A percentile compares a stretch with the other conserved stretches of the same genome.
These are phyloP conservation scores for Drosophila mettleri DNA, from an alignment of 2,888 invertebrate species.

Conservation along the genomic window DNA sequence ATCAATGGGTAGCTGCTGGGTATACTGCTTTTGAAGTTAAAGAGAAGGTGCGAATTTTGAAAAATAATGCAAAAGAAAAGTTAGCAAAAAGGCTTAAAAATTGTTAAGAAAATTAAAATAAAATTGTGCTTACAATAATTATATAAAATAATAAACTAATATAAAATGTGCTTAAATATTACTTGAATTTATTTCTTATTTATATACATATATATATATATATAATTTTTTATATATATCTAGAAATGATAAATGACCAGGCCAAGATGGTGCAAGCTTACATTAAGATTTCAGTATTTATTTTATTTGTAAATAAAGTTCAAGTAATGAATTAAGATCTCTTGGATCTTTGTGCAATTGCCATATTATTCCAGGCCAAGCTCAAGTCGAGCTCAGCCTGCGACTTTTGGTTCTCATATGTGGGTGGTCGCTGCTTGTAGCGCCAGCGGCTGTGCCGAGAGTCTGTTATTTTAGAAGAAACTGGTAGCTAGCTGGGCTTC, in stretches of 20 bases:
- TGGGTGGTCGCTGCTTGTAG: slow-evolving; percentile 17
- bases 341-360: too few species aligned
- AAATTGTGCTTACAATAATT: too few species aligned
- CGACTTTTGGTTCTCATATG: background rate
- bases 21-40: background rate
- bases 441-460: slow-evolving; percentile 36
- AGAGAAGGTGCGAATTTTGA: background rate
- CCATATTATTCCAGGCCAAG: slow-evolving; percentile 9
- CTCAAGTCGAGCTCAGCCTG: background rate
- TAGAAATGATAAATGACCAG: too few species aligned
- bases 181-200: too few species aligned
- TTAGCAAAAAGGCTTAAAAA: background rate
- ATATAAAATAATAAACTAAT: background rate
- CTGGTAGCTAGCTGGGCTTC: slow-evolving; percentile 18
- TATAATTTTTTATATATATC: too few species aligned
- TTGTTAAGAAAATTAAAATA: too few species aligned
- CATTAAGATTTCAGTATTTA: too few species aligned
- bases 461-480: slow-evolving; percentile 69
- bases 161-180: background rate
- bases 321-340: too few species aligned
- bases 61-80: background rate
- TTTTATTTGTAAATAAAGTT: too few species aligned
- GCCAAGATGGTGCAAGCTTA: too few species aligned
- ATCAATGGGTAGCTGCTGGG: slow-evolving; percentile 23
- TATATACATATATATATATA: too few species aligned